A percentile compares a stretch with the other conserved stretches of the same genome.
Evolutionary conservation across 2,797 vertebrate species (phyloP).

Genomic region (Furcifer pardalis): DNA sequence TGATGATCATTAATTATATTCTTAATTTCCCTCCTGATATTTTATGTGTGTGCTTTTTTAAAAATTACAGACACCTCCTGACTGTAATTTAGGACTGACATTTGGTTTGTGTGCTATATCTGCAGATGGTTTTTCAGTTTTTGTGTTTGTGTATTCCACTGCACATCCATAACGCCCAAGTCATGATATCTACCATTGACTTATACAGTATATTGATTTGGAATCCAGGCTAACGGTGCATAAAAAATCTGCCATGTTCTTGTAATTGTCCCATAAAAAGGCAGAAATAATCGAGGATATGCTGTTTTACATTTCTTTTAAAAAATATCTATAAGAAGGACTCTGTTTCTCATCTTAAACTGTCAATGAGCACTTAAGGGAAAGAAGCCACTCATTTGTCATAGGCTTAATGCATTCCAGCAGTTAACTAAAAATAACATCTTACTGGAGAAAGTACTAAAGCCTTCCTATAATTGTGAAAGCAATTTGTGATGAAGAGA

Average conservation of each 20-base stretch:
- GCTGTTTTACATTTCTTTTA: background rate
- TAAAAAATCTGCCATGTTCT: constrained; percentile 41
- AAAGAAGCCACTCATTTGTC: constrained; percentile 12
- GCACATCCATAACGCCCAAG: constrained; percentile 9
- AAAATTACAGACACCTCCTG: background rate
- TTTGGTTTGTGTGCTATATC: background rate
- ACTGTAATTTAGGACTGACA: background rate
- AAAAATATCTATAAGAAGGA: background rate
- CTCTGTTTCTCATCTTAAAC: background rate
- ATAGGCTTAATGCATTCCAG: constrained; percentile 36
- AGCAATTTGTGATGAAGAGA: background rate
- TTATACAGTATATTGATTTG: constrained; percentile 58
- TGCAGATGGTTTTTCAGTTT: background rate
- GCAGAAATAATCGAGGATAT: constrained; percentile 17
- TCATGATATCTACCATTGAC: background rate
- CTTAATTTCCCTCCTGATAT: background rate
- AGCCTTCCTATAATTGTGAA: constrained; percentile 14
- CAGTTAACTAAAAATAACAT: background rate
- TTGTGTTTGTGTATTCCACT: background rate
- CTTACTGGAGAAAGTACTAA: background rate
- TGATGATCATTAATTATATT: background rate
- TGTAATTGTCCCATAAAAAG: constrained; percentile 51
- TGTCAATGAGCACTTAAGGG: constrained; percentile 38
- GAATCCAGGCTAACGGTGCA: constrained; percentile 3
- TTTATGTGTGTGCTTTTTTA: background rate